phyloP scores from a whole-genome alignment of 2,797 vertebrate genomes.

The Muscicapa comitata region DNA sequence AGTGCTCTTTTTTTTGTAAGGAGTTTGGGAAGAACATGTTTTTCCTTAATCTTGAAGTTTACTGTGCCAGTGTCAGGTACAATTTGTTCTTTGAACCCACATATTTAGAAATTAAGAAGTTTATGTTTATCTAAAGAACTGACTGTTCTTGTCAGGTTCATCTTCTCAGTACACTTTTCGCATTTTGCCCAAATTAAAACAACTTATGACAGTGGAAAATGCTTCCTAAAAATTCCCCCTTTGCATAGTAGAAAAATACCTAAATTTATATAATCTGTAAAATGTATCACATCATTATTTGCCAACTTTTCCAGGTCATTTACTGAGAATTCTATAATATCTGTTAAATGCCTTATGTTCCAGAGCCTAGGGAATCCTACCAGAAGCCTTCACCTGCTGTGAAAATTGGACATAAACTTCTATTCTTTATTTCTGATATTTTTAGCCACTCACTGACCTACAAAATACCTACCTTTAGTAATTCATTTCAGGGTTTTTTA shows the following conservation, averaged over 20 bases:
- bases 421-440: neutral
- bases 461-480: neutral
- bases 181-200: neutral
- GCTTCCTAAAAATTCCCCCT: neutral
- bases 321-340: neutral
- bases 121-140: neutral
- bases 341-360: neutral
- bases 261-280: neutral
- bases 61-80: neutral
- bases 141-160: neutral
- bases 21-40: neutral
- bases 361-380: neutral
- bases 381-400: neutral
- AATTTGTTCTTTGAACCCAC: neutral
- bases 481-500: neutral
- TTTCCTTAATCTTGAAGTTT: neutral
- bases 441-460: neutral
- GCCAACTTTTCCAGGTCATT: neutral
- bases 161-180: neutral
- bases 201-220: neutral
- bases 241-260: neutral
- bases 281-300: neutral
- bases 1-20: accelerated
- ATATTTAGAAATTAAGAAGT: neutral
- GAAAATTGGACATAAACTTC: neutral